phyloP scores from a whole-genome alignment of 2,113 vertebrate species.

The Dryoscopus gambensis region DNA sequence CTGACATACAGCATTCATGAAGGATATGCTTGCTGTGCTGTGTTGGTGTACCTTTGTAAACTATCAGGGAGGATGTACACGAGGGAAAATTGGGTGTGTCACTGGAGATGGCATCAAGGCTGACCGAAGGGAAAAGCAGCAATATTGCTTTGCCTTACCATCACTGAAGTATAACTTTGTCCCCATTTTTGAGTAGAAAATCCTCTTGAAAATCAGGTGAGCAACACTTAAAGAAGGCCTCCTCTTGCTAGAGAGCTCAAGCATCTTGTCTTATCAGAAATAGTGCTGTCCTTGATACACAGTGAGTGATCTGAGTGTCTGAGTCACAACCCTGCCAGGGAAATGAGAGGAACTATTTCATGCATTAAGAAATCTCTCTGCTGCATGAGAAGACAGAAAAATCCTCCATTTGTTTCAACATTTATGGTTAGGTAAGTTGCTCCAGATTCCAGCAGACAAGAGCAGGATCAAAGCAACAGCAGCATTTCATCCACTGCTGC shows the following conservation, averaged over 20 bases:
- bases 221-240: background rate
- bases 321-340: background rate
- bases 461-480: background rate
- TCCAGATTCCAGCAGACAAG: background rate
- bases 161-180: background rate
- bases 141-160: background rate
- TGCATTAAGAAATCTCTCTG: background rate
- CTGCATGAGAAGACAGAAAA: background rate
- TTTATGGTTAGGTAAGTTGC: background rate
- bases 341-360: background rate
- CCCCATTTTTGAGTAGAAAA: background rate
- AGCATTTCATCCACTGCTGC: background rate
- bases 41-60: fast-evolving
- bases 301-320: background rate
- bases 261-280: background rate
- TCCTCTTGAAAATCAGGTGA: background rate
- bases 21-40: background rate
- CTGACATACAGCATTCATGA: background rate
- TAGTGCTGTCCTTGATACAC: background rate
- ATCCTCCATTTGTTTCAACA: background rate
- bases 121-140: background rate
- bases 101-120: background rate
- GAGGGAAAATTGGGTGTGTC: background rate
- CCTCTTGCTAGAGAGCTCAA: background rate
- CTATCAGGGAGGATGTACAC: background rate